Conservation (phyloP, 2,888 invertebrate species). For the Macrophya annulata region DNA sequence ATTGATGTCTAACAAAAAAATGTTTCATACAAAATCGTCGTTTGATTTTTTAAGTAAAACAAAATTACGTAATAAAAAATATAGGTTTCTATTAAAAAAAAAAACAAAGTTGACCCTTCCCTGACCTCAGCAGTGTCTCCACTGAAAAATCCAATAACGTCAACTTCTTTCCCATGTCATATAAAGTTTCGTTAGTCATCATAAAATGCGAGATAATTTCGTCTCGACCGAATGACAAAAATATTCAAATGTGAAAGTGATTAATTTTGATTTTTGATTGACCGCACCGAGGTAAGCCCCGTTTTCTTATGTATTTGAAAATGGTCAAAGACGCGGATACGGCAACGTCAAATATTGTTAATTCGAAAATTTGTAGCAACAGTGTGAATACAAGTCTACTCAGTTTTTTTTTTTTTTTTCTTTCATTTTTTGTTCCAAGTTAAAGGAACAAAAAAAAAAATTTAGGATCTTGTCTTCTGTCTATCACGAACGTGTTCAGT, state of each 20-base stretch:
- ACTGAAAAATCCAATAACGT: too few species aligned
- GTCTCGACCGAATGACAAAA: not conserved
- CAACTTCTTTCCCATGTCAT: too few species aligned
- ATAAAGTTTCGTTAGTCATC: not conserved
- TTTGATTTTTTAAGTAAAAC: too few species aligned
- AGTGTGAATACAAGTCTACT: not conserved
- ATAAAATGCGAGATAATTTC: not conserved
- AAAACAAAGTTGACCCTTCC: too few species aligned
- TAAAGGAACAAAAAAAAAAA: too few species aligned
- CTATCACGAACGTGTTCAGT: not conserved
- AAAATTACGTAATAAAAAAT: too few species aligned
- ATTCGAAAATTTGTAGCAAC: not conserved
- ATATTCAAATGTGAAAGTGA: not conserved
- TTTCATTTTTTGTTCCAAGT: not conserved
- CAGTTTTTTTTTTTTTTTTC: not conserved
- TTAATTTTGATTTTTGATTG: not conserved
- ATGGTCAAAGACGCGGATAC: not conserved
- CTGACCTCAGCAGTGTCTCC: too few species aligned
- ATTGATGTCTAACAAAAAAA: too few species aligned
- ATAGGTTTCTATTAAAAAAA: too few species aligned
- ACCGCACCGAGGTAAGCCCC: not conserved
- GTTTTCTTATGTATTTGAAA: not conserved
- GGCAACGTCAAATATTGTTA: not conserved
- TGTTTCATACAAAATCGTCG: too few species aligned
- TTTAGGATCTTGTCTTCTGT: not conserved